Evolutionary conservation across 2,888 invertebrate species (phyloP), one percentile per base, ranked within the genome.

Genomic region (Drosophila flavopinicola): DNA sequence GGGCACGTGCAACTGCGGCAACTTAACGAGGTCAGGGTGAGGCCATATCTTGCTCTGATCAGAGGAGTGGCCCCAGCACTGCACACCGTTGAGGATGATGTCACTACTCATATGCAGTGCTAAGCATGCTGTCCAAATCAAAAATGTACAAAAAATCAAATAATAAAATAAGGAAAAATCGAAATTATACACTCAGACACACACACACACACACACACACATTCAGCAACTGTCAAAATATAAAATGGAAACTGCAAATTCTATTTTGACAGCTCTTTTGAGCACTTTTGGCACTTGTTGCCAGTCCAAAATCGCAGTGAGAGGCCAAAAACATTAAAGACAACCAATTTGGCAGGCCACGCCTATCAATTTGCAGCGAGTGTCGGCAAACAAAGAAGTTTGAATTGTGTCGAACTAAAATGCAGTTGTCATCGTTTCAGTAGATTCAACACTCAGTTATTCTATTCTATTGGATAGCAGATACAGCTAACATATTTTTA

Each of bases 21-120:
- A 65, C 24, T 38, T 44, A 78, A 78, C 58, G 85, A 78, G 78
- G 78, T 85, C 78, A 78, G 83, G 85, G 78, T 78, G 52, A 85
- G 61, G 53, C 58, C 35, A 65, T 53, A 61, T 51, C 76, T 61
- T 25, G 57, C 7, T 59, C 41, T 59, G 83, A 82, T 85, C 59
- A 49, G 59, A 29, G 39, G 39, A 24, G 57, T 33, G 37, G 42
- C 51, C 15, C 51, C 15, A 30, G 17, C 27, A 10, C 51, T 9
- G 23, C 33, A 39, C 24, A 32, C 25, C 6, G 17, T 23, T 24
- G 4, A 27, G 27, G 11, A 64, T 64, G 63, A 64, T 64, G 63
- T 64, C 63, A 64, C 39, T 27, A 3, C 52, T 49, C 48, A 24
- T n/a, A 20, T 15, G 7, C 3, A 7, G 33, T 48, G 15, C 42